phyloP scores from a whole-genome alignment of 2,113 vertebrate species.

The Edolisoma coerulescens region DNA sequence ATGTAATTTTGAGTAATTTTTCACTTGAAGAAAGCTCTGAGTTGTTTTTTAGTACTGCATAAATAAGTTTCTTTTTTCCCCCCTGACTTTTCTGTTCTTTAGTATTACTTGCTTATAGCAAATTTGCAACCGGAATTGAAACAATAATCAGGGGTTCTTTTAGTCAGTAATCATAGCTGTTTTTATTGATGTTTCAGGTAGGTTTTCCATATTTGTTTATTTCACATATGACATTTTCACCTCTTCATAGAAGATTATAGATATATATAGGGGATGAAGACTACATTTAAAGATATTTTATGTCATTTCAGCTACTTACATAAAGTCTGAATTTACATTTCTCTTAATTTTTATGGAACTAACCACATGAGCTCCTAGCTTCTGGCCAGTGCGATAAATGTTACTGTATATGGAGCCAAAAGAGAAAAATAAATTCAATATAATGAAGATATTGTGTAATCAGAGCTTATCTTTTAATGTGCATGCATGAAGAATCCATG shows the following conservation, averaged over 20 bases:
- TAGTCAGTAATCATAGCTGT: background rate
- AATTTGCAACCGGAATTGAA: background rate
- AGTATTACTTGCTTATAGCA: background rate
- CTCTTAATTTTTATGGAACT: background rate
- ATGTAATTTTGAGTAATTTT: background rate
- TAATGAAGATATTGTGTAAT: background rate
- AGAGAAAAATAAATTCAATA: background rate
- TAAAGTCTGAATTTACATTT: background rate
- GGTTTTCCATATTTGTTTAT: background rate
- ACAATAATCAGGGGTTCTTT: background rate
- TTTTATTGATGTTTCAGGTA: background rate
- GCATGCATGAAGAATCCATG: background rate
- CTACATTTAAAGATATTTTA: background rate
- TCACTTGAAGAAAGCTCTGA: background rate
- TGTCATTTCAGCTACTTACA: background rate
- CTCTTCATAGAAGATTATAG: background rate
- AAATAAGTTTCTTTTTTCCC: background rate
- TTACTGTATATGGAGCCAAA: background rate
- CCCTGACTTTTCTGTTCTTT: background rate
- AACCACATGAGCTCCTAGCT: background rate
- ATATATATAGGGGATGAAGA: background rate
- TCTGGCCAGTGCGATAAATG: background rate
- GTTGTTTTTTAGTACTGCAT: background rate
- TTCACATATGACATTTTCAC: background rate
- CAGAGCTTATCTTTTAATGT: background rate